A percentile compares a stretch with the other conserved stretches of the same genome.
phyloP scores from a whole-genome alignment of 2,797 vertebrate species.

The Otolemur crassicaudatus region DNA sequence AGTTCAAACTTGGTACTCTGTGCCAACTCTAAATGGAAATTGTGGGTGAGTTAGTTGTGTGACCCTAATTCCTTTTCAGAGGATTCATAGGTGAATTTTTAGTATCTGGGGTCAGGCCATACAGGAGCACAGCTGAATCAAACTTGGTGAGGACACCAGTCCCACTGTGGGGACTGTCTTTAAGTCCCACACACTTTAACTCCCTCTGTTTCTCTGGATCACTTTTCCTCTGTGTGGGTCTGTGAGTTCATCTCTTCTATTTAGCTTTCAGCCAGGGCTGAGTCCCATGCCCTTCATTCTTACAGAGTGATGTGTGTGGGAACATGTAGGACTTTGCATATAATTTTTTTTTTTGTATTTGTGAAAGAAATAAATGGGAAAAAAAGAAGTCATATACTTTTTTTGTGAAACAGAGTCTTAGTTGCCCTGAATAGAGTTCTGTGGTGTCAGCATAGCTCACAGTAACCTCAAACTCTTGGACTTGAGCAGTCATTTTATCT shows the following conservation, averaged over 20 bases:
- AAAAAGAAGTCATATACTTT: neutral
- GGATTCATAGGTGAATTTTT: neutral
- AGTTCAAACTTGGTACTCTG: neutral
- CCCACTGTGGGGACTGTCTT: neutral
- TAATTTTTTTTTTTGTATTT: neutral
- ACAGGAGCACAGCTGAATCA: neutral
- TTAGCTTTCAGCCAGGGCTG: neutral
- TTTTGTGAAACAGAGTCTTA: too few species aligned
- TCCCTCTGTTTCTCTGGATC: neutral
- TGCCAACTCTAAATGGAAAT: neutral
- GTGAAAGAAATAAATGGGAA: neutral
- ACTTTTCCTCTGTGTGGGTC: neutral
- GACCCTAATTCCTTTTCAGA: neutral
- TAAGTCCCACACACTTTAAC: neutral
- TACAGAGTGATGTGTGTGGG: neutral
- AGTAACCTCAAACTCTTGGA: too few species aligned
- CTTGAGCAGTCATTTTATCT: too few species aligned
- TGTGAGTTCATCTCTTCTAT: neutral
- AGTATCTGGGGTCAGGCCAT: neutral
- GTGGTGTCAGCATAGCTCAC: too few species aligned
- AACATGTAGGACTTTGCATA: neutral
- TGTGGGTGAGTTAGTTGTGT: neutral
- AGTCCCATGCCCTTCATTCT: neutral
- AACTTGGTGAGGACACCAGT: neutral
- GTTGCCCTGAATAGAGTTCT: too few species aligned